Base-by-base conservation (phyloP, 1,140 invertebrate genomes). In the Pachypsylla venusta region DNA sequence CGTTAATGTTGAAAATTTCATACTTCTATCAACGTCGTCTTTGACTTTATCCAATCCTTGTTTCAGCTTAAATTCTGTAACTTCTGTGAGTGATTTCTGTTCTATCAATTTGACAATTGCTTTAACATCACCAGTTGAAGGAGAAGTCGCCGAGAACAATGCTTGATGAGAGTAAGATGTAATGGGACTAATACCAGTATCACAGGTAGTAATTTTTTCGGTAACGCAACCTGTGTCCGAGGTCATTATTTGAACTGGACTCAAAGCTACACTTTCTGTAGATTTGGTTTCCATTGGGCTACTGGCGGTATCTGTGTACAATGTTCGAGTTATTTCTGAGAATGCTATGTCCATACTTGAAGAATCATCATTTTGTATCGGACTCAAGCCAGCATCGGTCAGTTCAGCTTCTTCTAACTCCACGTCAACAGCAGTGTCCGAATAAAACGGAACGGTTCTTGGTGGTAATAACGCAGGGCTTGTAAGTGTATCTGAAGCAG, bases 371-470 rank as follows among this genome's bases (percentile, higher is more conserved):
- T 71, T 67, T 67, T 75, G 74, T 25, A 77, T 77, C 24, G 76
- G 75, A 65, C 75, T 77, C 35, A 77, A 62, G 7, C 73, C 75
- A 13, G 75, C 75, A 67, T 79, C 76, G 13, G 76, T 77, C 22
- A 75, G 66, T 67, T 77, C 75, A 16, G 66, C 67, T 63, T 77
- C 75, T 67, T 75, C 74, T 20, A 67, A 64, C 61, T 75, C 73
- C 7, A 69, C 69, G 55, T 74, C 71, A 20, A 71, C 68, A 26
- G 69, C 67, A 58, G 71, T 75, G 65, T 77, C 77, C 13, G 74
- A 71, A 59, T 75, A 72, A 28, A 73, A 35, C n/a, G 30, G 30
- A 7, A n/a, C 30, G n/a, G 30, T n/a, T 35, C 69, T 14, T 71
- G n/a, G 68, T 70, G 57, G 71, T 73, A 59, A 66, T n/a, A 35